These are phyloP conservation scores for Pipra filicauda DNA, from an alignment of 2,113 vertebrate species.

Conservation along the genomic window DNA sequence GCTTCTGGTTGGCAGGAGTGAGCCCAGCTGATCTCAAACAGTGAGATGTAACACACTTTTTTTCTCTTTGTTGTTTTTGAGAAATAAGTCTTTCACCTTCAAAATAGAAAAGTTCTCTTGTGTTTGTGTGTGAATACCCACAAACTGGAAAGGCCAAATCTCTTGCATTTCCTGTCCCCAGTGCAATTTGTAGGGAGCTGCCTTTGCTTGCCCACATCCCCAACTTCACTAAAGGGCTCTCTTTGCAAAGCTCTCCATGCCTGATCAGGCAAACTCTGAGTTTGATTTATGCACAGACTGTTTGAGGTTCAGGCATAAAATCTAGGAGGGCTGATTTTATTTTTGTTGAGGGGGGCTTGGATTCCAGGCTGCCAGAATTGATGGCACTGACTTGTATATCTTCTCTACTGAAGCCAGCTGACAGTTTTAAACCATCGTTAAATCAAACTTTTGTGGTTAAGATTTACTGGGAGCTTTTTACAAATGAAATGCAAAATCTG, in stretches of 20 bases:
- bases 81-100: neutral
- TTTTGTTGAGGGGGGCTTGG: neutral
- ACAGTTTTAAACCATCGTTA: constrained; percentile 33
- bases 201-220: neutral
- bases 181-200: neutral
- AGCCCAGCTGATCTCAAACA: neutral
- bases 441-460: neutral
- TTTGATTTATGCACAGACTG: neutral
- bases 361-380: neutral
- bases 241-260: neutral
- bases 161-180: neutral
- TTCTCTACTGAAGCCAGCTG: constrained; percentile 19
- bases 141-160: neutral
- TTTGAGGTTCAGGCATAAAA: neutral
- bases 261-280: neutral
- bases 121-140: neutral
- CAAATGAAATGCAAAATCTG: constrained; percentile 24
- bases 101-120: neutral
- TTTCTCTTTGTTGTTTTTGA: neutral
- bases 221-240: neutral
- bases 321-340: neutral
- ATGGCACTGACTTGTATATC: neutral
- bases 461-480: constrained; percentile 7
- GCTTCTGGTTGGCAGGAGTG: neutral
- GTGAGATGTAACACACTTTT: neutral